Percentiles rank a stretch among this genome's conserved stretches.
phyloP scores from a whole-genome alignment of 2,888 invertebrate species.

The Prostheceraeus crozeri region DNA sequence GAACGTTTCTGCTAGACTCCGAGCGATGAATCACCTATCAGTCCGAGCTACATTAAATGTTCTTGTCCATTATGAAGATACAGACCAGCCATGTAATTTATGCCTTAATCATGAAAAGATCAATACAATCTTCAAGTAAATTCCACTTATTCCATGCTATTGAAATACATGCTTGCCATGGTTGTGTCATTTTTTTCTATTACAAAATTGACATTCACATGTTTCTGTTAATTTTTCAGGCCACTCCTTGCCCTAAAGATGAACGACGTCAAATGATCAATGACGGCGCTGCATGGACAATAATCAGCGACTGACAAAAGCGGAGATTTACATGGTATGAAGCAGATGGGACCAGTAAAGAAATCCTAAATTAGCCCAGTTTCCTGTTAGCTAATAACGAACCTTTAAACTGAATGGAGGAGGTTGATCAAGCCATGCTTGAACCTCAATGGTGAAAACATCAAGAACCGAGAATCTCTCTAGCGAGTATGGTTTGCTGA shows the following conservation, averaged over 20 bases:
- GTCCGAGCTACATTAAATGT: constrained; percentile 96
- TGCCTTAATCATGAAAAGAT: constrained; percentile 96
- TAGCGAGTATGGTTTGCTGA: constrained; percentile 92
- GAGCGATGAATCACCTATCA: constrained; percentile 99
- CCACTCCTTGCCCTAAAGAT: constrained; percentile 92
- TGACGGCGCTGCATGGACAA: constrained; percentile 99
- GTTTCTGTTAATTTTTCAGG: too few species aligned
- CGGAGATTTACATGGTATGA: constrained; percentile 98
- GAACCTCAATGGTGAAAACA: constrained; percentile 92
- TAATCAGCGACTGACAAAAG: constrained; percentile 98
- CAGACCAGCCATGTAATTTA: constrained; percentile 94
- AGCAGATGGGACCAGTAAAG: constrained; percentile 84
- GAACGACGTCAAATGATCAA: constrained; percentile 94
- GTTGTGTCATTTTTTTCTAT: too few species aligned
- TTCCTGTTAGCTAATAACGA: constrained; percentile 81
- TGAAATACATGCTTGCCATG: neutral
- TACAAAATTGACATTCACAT: too few species aligned
- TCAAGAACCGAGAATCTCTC: constrained; percentile 90
- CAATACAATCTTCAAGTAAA: constrained; percentile 84
- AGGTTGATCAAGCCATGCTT: constrained; percentile 91
- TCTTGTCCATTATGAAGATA: constrained; percentile 99
- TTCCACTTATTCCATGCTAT: neutral
- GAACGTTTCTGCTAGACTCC: constrained; percentile 89
- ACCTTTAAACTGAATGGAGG: constrained; percentile 77
- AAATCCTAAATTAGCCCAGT: constrained; percentile 93